Evolutionary conservation across 2,113 vertebrate species (phyloP).

Genomic region (cat (Felis catus)): F.catus_Fca126_mat1.0 CM031413.1:53910501-53911000

Average conservation of each 20-base stretch:
- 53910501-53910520: background rate
- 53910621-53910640: background rate
- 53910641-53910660: background rate
- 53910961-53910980: no score
- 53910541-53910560: background rate
- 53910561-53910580: background rate
- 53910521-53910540: background rate
- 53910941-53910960: no score
- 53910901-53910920: no score
- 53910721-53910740: background rate
- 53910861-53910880: no score
- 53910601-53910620: background rate
- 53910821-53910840: no score
- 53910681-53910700: background rate
- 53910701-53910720: background rate
- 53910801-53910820: no score
- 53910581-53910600: background rate
- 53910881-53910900: no score
- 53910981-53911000: background rate
- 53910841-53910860: no score
- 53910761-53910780: no score
- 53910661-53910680: no score
- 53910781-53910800: background rate
- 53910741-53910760: background rate
- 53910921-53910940: no score